These are phyloP conservation scores for Ctenopoma multispine DNA, from an alignment of 2,797 vertebrate species.

Conservation along the genomic window DNA sequence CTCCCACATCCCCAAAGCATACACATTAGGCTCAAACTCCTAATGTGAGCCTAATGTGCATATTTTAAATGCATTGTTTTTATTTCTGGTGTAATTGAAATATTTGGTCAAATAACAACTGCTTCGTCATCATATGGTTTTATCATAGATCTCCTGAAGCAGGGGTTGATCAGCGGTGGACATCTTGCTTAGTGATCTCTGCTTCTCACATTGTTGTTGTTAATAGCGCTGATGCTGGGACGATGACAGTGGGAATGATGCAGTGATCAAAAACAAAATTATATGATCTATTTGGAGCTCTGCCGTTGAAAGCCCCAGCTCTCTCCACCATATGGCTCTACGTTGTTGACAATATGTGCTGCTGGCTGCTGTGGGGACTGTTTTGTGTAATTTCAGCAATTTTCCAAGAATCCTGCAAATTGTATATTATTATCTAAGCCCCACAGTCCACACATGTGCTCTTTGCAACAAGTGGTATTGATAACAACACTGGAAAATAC, in stretches of 20 bases:
- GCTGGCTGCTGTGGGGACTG: neutral
- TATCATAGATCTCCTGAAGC: neutral
- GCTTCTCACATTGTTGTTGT: neutral
- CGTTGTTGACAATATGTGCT: conserved; percentile 1
- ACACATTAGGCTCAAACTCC: too few relatives aligned
- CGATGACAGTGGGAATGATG: neutral
- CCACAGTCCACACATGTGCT: neutral
- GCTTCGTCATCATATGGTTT: too few relatives aligned
- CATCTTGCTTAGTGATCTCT: neutral
- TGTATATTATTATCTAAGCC: conserved; percentile 33
- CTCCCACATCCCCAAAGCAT: too few relatives aligned
- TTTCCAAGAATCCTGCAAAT: conserved; percentile 32
- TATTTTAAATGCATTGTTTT: too few relatives aligned
- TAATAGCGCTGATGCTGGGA: neutral
- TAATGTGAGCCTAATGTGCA: too few relatives aligned
- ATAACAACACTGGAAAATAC: neutral
- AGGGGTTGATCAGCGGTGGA: neutral
- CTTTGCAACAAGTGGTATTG: conserved; percentile 7
- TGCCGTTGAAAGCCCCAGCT: conserved; percentile 2
- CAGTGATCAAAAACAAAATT: neutral
- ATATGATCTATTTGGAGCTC: neutral
- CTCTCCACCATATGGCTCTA: neutral
- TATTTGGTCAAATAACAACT: too few relatives aligned
- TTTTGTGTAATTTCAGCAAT: conserved; percentile 36
- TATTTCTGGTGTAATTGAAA: too few relatives aligned